phyloP scores from a whole-genome alignment of 2,888 invertebrate species.

The Schizotus pectinicornis region DNA sequence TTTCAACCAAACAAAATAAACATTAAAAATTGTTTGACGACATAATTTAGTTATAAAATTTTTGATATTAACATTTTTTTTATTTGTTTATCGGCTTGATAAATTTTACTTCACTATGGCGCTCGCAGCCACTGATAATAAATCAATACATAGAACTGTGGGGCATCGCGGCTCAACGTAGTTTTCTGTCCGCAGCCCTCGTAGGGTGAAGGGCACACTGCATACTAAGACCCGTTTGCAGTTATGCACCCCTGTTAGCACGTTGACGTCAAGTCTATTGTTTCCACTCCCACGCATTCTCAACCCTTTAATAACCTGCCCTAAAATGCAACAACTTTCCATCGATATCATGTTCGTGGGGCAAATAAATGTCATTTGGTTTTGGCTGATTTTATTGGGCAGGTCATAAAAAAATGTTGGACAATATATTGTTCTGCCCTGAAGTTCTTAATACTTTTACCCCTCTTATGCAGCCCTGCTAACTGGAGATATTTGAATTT shows the following conservation, averaged over 20 bases:
- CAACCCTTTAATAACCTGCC: constrained; percentile 29
- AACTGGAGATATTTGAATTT: constrained; percentile 12
- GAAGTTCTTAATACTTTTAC: constrained; percentile 4
- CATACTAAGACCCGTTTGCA: constrained; percentile 6
- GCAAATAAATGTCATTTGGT: too few relatives aligned
- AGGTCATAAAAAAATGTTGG: not conserved
- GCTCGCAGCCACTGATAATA: too few relatives aligned
- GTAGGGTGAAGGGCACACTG: constrained; percentile 14
- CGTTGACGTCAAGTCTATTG: constrained; percentile 36
- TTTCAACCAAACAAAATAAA: too few relatives aligned
- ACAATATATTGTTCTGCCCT: too few relatives aligned
- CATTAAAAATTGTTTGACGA: too few relatives aligned
- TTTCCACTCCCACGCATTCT: constrained; percentile 40
- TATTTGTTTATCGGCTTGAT: too few relatives aligned
- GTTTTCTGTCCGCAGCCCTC: too few relatives aligned
- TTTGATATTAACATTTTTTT: too few relatives aligned
- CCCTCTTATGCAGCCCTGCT: constrained; percentile 6
- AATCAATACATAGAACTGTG: too few relatives aligned
- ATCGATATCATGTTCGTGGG: not conserved
- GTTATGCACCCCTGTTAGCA: constrained; percentile 30
- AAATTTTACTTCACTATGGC: too few relatives aligned
- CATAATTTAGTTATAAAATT: too few relatives aligned
- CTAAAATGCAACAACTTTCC: constrained; percentile 29
- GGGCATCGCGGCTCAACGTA: too few relatives aligned
- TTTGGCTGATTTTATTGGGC: not conserved